A percentile compares a stretch with the other conserved stretches of the same genome.
phyloP scores from a whole-genome alignment of 2,888 invertebrate genomes.

The Panzeria rudis region DNA sequence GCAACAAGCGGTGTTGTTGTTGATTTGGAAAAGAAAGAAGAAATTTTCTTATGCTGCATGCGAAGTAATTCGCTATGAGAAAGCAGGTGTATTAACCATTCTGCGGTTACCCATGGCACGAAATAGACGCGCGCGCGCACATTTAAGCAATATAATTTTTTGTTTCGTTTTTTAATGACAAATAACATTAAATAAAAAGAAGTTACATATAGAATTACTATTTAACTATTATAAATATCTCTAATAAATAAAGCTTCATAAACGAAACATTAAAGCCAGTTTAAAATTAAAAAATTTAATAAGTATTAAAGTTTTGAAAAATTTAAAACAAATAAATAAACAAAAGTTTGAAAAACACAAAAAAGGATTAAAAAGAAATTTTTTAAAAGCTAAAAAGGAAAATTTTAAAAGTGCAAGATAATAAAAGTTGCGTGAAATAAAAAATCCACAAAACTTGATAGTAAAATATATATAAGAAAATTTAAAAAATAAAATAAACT shows the following conservation, averaged over 20 bases:
- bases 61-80: slow-evolving; percentile 84
- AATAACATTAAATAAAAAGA: slow-evolving; percentile 56
- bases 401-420: background rate
- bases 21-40: slow-evolving; percentile 77
- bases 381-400: background rate
- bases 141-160: slow-evolving; percentile 44
- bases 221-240: slow-evolving; percentile 41
- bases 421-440: background rate
- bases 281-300: background rate
- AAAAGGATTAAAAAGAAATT: background rate
- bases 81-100: slow-evolving; percentile 84
- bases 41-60: slow-evolving; percentile 81
- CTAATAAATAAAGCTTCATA: slow-evolving; percentile 39
- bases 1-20: slow-evolving; percentile 46
- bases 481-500: background rate
- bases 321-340: background rate
- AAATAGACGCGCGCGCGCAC: slow-evolving; percentile 82
- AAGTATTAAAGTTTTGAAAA: background rate
- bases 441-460: background rate
- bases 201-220: slow-evolving; percentile 18
- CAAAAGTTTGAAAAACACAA: background rate
- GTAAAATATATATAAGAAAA: background rate
- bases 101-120: slow-evolving; percentile 84
- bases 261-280: slow-evolving; percentile 5
- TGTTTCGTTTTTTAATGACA: slow-evolving; percentile 31